These are phyloP conservation scores for Prorops nasuta DNA, from an alignment of 1,140 invertebrate genomes.

Conservation along the genomic window DNA sequence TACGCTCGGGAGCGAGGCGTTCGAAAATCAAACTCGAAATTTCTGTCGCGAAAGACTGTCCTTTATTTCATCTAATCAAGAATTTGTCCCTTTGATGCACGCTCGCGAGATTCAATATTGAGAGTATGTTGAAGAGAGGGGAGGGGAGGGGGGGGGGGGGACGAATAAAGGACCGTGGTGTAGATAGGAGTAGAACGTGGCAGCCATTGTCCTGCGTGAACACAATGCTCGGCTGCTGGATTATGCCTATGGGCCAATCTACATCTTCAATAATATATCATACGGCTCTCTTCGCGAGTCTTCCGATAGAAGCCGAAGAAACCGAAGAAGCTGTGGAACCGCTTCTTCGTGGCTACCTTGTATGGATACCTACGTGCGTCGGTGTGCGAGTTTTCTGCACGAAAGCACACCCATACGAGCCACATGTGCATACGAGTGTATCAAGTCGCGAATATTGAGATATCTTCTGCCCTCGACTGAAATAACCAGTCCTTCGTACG, in stretches of 20 bases:
- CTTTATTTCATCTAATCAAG: too few species aligned
- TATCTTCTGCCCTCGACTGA: constrained; percentile 16
- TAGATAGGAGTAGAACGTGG: constrained; percentile 26
- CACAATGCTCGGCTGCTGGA: constrained; percentile 45
- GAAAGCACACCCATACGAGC: background rate
- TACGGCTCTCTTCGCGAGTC: constrained; percentile 25
- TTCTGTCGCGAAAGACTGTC: too few species aligned
- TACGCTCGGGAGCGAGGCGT: background rate
- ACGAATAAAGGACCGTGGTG: constrained; percentile 16
- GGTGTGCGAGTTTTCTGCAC: background rate
- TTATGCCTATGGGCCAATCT: constrained; percentile 41
- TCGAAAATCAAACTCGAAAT: too few species aligned
- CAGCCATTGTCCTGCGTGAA: constrained; percentile 43
- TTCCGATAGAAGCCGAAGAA: constrained; percentile 14
- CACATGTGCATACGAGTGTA: constrained; percentile 23
- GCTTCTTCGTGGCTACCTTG: constrained; percentile 15
- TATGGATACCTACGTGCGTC: constrained; percentile 1
- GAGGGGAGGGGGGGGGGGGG: constrained; percentile 8
- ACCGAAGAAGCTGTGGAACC: constrained; percentile 11
- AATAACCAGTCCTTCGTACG: background rate
- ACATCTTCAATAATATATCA: constrained; percentile 51
- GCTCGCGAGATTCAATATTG: too few species aligned
- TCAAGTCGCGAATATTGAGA: constrained; percentile 38
- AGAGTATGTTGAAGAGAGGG: constrained; percentile 7
- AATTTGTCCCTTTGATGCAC: constrained; percentile 1